Percentiles rank a stretch among this genome's conserved stretches.
Conservation (phyloP, 2,797 vertebrate species). For the Babyrousa celebensis region DNA sequence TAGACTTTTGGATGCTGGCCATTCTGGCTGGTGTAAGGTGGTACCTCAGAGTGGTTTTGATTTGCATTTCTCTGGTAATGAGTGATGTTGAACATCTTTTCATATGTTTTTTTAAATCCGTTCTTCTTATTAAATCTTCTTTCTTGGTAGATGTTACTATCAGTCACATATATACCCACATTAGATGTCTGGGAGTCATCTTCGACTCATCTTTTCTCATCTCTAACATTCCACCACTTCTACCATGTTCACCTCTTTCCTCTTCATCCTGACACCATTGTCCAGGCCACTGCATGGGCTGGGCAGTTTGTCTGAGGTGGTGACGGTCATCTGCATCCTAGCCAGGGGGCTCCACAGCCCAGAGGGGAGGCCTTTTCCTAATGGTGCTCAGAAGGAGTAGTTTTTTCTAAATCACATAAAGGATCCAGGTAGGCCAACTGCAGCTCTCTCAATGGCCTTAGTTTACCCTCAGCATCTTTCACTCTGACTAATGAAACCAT, state of each 20-base stretch:
- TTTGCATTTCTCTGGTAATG: no score
- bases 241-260: rapidly evolving
- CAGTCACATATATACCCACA: neutral
- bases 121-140: constrained; percentile 28
- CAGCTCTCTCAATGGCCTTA: neutral
- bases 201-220: neutral
- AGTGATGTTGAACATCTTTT: no score
- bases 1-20: no score
- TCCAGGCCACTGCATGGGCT: rapidly evolving
- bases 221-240: neutral
- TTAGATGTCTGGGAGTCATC: neutral
- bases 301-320: neutral
- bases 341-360: neutral
- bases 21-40: no score
- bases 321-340: neutral
- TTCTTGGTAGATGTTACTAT: neutral
- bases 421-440: neutral
- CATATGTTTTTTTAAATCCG: neutral
- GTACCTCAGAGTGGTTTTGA: no score
- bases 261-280: neutral
- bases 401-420: neutral
- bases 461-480: neutral
- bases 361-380: neutral
- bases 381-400: neutral
- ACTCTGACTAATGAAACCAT: neutral